phyloP scores from a whole-genome alignment of 1,140 invertebrate species.

The Drosophila nigromelanica region DNA sequence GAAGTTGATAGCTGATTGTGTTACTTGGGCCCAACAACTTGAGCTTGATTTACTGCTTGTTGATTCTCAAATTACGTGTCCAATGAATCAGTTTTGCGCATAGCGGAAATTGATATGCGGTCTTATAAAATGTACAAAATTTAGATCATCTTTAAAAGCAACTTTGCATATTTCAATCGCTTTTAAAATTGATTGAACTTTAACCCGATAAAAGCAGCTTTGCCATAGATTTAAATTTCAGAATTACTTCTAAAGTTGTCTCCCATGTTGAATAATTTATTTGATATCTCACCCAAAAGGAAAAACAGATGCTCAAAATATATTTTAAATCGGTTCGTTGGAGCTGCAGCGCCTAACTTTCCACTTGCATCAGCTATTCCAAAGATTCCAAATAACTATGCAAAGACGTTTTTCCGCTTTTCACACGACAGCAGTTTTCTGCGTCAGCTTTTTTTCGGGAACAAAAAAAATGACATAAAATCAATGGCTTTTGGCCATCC shows the following conservation, averaged over 20 bases:
- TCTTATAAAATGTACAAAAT: neutral
- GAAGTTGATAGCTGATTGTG: conserved; percentile 24
- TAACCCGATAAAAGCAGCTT: no score
- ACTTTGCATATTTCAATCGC: neutral
- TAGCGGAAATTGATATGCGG: neutral
- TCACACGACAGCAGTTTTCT: conserved; percentile 1
- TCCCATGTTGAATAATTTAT: conserved; percentile 8
- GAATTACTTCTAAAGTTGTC: neutral
- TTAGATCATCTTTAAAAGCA: no score
- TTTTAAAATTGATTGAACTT: neutral
- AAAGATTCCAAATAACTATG: conserved; percentile 42
- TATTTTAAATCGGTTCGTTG: conserved; percentile 28
- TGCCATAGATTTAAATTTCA: neutral
- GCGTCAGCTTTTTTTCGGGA: conserved; percentile 5
- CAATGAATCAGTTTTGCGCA: conserved; percentile 5
- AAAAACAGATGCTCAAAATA: conserved; percentile 47
- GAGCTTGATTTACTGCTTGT: neutral
- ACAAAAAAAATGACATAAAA: neutral
- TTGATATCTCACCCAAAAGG: conserved; percentile 13
- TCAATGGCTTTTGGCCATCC: conserved; percentile 41
- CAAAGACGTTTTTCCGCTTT: conserved; percentile 45
- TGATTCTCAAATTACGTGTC: conserved; percentile 5
- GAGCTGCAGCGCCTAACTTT: neutral
- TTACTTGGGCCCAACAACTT: conserved; percentile 1
- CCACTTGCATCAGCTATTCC: neutral